Evolutionary conservation across 1,140 invertebrate species (phyloP).

Genomic region (Saccostrea echinata): DNA sequence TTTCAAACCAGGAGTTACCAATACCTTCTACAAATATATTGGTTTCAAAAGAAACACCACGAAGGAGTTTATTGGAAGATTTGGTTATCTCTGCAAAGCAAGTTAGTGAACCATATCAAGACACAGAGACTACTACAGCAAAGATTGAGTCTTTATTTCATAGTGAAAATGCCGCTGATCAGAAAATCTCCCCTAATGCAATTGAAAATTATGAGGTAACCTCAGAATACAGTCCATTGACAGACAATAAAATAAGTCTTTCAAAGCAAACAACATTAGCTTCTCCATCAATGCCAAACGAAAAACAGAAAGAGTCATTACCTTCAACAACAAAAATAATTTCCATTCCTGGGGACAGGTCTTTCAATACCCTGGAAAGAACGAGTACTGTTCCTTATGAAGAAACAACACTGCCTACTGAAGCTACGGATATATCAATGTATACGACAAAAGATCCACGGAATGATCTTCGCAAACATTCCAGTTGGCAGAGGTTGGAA

Average conservation of each 20-base stretch:
- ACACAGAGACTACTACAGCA: neutral
- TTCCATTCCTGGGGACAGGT: neutral
- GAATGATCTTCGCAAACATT: neutral
- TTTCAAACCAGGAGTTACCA: neutral
- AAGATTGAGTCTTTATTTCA: neutral
- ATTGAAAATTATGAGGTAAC: neutral
- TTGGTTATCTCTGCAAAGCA: neutral
- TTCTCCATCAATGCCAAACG: neutral
- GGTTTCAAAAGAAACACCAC: neutral
- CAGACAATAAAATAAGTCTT: constrained; percentile 29
- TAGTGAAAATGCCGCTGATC: neutral
- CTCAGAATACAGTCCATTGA: neutral
- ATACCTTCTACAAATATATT: neutral
- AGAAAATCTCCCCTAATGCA: neutral
- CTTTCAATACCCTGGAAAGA: neutral
- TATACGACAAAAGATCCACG: neutral
- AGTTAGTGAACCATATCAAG: neutral
- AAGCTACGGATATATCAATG: neutral
- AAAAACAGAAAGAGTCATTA: neutral
- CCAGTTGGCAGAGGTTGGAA: neutral
- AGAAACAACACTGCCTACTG: neutral
- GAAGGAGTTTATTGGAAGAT: neutral
- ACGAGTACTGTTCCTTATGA: neutral
- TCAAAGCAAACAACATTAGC: constrained; percentile 29
- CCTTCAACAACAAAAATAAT: neutral